These are phyloP conservation scores for Menidia beryllina DNA, from an alignment of 2,113 vertebrate genomes.

Conservation along the genomic window DNA sequence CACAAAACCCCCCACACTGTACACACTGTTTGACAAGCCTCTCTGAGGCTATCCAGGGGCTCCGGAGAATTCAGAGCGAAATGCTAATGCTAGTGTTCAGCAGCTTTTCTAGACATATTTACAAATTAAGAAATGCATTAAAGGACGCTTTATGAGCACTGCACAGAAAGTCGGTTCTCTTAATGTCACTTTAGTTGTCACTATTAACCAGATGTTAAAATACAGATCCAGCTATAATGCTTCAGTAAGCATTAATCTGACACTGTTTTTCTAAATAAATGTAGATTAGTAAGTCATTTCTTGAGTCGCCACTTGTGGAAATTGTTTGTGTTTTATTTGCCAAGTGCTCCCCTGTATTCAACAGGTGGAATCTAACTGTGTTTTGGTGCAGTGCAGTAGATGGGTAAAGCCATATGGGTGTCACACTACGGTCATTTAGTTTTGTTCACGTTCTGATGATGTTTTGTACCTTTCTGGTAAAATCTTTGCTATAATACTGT, in stretches of 20 bases:
- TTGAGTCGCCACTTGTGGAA: background rate
- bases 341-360: no score
- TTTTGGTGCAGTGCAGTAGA: no score
- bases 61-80: background rate
- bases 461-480: background rate
- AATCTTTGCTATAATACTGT: background rate
- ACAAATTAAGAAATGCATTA: background rate
- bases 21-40: background rate
- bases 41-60: background rate
- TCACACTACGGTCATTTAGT: background rate
- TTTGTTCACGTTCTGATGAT: background rate
- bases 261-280: background rate
- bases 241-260: background rate
- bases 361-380: no score
- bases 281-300: background rate
- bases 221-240: background rate
- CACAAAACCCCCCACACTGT: background rate
- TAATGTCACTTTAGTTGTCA: background rate
- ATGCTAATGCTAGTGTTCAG: background rate
- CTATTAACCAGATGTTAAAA: background rate
- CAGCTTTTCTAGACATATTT: background rate
- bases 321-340: no score
- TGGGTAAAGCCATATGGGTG: no score
- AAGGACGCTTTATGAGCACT: background rate
- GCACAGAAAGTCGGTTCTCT: background rate